Base-by-base conservation (phyloP, 2,888 invertebrate genomes). In the Stenodera caucasica region DNA sequence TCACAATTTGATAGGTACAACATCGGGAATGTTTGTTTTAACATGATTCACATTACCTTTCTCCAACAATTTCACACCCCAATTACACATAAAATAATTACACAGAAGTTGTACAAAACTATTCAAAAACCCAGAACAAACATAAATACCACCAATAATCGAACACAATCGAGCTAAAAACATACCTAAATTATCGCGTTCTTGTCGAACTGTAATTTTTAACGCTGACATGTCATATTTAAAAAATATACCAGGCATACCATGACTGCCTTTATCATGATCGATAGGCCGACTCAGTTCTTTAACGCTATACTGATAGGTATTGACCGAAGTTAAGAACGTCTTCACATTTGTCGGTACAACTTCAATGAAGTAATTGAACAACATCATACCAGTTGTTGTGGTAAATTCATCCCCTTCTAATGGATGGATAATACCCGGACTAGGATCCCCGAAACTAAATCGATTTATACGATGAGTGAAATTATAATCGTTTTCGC, bases 221-320 rank as follows among this genome's bases (percentile, higher is more conserved):
- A 98, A 81, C 0, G 96, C 92, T 15, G 95, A 92, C 82, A 94
- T 89, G 73, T 98, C 96, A 78, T 98, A 98, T 79, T 96, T 96
- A 71, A 98, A 91, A 78, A 94, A 97, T 67, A 98, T 90, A 21
- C 98, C 98, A 0, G 97, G 94, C 18, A 94, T 89, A 0, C 97
- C 97, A 75, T 96, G 96, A 14, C 95, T 95, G 26, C 95, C 96
- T 75, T 85, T 84, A 29, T 81, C 80, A 57, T 87, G 85, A 72
- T 87, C 82, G 77, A 97, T 90, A 1, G 90, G 89, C 67, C 97
- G 84, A 70, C 89, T 88, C 75, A 96, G 83, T 74, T 96, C 94
- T 71, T 96, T 96, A 0, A 96, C 96, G 11, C 97, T 92, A 79
- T 96, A 98, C 78, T 98, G 98, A 76, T 90, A 98, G 0, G 96